These are phyloP conservation scores for Athene noctua DNA, from an alignment of 2,113 vertebrate genomes.

Conservation along the genomic window DNA sequence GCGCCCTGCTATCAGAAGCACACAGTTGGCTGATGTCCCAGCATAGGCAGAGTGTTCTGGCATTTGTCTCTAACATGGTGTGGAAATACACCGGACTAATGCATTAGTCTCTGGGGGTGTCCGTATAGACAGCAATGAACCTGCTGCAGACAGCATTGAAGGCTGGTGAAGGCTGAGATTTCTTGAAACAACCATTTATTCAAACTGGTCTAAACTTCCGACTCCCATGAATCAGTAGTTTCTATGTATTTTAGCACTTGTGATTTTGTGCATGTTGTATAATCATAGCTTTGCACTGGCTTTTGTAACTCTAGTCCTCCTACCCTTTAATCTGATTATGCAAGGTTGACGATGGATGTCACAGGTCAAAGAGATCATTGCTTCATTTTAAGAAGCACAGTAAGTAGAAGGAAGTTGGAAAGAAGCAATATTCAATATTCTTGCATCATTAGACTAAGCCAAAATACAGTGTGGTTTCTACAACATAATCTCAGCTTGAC, in stretches of 20 bases:
- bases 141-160: neutral
- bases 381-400: neutral
- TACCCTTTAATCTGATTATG: neutral
- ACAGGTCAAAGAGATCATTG: neutral
- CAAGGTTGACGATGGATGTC: neutral
- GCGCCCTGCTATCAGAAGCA: rapidly evolving
- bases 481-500: neutral
- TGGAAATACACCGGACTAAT: neutral
- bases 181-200: neutral
- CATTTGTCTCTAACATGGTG: neutral
- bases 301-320: neutral
- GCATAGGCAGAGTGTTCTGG: neutral
- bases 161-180: neutral
- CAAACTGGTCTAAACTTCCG: neutral
- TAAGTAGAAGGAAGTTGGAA: neutral
- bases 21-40: neutral
- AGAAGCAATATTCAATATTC: neutral
- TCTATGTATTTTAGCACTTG: neutral
- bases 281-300: neutral
- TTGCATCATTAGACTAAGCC: neutral
- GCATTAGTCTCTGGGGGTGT: neutral
- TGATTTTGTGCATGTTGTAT: neutral
- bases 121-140: neutral
- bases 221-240: neutral
- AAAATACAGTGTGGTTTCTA: neutral